Conservation (phyloP, 2,888 invertebrate species). For the Pterostichus niger region DNA sequence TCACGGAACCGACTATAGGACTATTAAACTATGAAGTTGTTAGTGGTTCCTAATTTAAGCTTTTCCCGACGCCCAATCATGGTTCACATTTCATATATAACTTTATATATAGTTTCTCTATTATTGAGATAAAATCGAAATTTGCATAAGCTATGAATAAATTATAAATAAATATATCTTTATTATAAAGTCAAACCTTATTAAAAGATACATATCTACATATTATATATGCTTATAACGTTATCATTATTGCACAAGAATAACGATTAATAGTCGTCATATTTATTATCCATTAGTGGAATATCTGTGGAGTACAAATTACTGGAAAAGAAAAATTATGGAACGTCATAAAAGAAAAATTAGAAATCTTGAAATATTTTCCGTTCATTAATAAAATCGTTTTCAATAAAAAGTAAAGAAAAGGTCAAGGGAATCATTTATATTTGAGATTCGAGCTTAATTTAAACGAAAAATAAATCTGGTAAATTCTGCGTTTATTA, state of each 20-base stretch:
- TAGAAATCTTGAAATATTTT: constrained; percentile 22
- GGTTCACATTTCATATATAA: too few relatives aligned
- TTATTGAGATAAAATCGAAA: too few relatives aligned
- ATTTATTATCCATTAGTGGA: background rate
- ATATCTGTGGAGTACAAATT: background rate
- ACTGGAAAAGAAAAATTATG: background rate
- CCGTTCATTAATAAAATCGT: constrained; percentile 10
- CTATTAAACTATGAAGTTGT: too few relatives aligned
- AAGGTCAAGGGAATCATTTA: constrained; percentile 7
- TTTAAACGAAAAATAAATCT: background rate
- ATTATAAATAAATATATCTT: too few relatives aligned
- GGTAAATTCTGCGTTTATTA: too few relatives aligned
- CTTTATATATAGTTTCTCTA: background rate
- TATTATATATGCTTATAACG: background rate
- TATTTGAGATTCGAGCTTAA: background rate
- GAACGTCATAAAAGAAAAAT: constrained; percentile 17
- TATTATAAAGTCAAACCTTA: background rate
- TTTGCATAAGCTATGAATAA: too few relatives aligned
- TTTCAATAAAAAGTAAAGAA: background rate
- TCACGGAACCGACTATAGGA: too few relatives aligned
- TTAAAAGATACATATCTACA: constrained; percentile 5
- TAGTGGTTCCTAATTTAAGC: too few relatives aligned
- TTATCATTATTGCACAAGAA: background rate
- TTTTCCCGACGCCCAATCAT: too few relatives aligned
- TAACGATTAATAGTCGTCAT: background rate